Evolutionary conservation across 2,888 invertebrate species (phyloP).

Genomic region (Leptarthrus brevirostris): DNA sequence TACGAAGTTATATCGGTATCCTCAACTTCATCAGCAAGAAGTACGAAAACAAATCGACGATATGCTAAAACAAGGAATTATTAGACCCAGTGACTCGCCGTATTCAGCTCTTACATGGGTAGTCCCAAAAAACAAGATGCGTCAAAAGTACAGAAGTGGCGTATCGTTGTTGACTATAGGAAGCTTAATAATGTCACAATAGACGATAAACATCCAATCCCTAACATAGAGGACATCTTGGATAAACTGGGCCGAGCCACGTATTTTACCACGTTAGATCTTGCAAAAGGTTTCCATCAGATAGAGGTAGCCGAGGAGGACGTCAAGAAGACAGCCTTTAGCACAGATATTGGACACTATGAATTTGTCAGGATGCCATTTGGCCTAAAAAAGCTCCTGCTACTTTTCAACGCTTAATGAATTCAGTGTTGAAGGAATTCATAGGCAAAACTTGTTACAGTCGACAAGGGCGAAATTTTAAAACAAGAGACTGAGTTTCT

Average conservation of each 20-base stretch:
- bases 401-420: too few species aligned
- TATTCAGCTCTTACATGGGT: constrained; percentile 51
- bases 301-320: constrained; percentile 57
- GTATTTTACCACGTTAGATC: constrained; percentile 59
- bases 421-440: too few species aligned
- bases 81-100: too few species aligned
- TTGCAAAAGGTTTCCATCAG: constrained; percentile 59
- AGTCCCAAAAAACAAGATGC: constrained; percentile 47
- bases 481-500: too few species aligned
- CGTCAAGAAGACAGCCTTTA: constrained; percentile 58
- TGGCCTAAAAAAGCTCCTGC: too few species aligned
- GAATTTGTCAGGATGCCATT: too few species aligned
- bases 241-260: constrained; percentile 58
- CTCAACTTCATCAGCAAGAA: constrained; percentile 48
- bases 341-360: too few species aligned
- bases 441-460: too few species aligned
- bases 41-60: constrained; percentile 36
- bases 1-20: constrained; percentile 51
- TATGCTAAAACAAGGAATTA: too few species aligned
- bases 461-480: too few species aligned
- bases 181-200: constrained; percentile 45
- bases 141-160: constrained; percentile 47
- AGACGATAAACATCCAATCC: constrained; percentile 53
- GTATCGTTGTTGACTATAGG: constrained; percentile 46
- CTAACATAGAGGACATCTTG: constrained; percentile 59